Evolutionary conservation across 2,888 invertebrate genomes (phyloP).

Genomic region (Xestobium rufovillosum): DNA sequence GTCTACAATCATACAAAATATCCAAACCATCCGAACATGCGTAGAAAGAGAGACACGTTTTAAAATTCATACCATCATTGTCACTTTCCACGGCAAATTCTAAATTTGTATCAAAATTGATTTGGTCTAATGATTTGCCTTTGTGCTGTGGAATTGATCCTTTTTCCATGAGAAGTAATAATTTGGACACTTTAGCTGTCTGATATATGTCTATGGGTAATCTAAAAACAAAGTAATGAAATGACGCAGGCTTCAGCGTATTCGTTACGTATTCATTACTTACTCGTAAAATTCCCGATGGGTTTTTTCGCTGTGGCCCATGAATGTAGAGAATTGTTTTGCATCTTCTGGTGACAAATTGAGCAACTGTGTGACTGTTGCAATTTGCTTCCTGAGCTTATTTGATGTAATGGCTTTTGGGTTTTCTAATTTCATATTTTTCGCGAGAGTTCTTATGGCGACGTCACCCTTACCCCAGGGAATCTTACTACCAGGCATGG

Average conservation of each 20-base stretch:
- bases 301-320: conserved; percentile 19
- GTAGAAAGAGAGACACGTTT: too few species aligned
- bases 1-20: too few species aligned
- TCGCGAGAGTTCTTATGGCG: conserved; percentile 23
- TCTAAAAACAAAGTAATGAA: conserved; percentile 12
- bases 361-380: conserved; percentile 26
- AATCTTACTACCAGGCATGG: conserved; percentile 23
- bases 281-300: conserved; percentile 15
- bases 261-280: too few species aligned
- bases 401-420: conserved; percentile 25
- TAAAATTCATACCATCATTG: too few species aligned
- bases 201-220: conserved; percentile 17
- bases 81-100: conserved; percentile 8
- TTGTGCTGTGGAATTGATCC: conserved; percentile 13
- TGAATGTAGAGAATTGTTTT: conserved; percentile 11
- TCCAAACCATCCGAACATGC: too few species aligned
- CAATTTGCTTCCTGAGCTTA: conserved; percentile 27
- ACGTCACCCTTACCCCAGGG: conserved; percentile 29
- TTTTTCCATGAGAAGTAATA: conserved; percentile 14
- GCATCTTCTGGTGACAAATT: conserved; percentile 19
- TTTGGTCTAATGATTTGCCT: conserved; percentile 14
- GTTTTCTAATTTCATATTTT: conserved; percentile 23
- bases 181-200: conserved; percentile 16
- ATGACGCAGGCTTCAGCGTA: too few species aligned
- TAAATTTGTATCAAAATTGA: conserved; percentile 9